Conservation (phyloP, 1,140 invertebrate species). For the Drosophila biarmipes region DNA sequence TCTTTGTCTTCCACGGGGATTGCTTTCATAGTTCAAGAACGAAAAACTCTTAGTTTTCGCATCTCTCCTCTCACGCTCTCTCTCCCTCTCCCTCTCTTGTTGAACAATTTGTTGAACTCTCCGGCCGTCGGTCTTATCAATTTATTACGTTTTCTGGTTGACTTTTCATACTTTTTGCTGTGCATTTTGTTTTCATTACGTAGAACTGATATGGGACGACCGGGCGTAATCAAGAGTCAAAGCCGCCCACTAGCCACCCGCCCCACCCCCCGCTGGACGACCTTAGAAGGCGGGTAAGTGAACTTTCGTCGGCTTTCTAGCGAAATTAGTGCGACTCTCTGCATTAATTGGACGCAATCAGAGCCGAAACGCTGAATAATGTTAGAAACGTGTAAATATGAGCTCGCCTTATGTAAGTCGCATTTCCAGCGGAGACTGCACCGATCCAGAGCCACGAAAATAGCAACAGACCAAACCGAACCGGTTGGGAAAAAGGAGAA, state of each 20-base stretch:
- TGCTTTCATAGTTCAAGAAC: neutral
- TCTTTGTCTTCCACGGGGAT: neutral
- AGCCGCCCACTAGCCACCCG: slow-evolving; percentile 2
- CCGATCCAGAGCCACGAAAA: slow-evolving; percentile 49
- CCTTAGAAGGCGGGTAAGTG: slow-evolving; percentile 6
- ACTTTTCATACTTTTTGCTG: slow-evolving; percentile 24
- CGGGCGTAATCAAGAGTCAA: slow-evolving; percentile 21
- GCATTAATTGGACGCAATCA: slow-evolving; percentile 3
- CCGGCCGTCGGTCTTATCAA: slow-evolving; percentile 15
- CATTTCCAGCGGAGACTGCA: slow-evolving; percentile 23
- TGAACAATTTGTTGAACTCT: slow-evolving; percentile 1
- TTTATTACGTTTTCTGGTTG: slow-evolving; percentile 6
- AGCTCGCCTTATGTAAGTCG: slow-evolving; percentile 18
- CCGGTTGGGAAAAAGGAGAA: slow-evolving; percentile 51
- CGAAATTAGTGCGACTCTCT: neutral
- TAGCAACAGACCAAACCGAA: slow-evolving; percentile 56
- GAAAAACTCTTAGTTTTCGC: neutral
- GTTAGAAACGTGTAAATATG: slow-evolving; percentile 20
- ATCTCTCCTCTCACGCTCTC: neutral
- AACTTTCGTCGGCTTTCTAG: neutral
- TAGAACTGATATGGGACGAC: slow-evolving; percentile 15
- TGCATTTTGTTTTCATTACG: slow-evolving; percentile 19
- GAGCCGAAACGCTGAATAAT: neutral
- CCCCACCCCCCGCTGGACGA: slow-evolving; percentile 1
- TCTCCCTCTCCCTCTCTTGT: neutral